Base-by-base conservation (phyloP, 1,140 invertebrate species). In the Aphaenogaster ashmeadi region DNA sequence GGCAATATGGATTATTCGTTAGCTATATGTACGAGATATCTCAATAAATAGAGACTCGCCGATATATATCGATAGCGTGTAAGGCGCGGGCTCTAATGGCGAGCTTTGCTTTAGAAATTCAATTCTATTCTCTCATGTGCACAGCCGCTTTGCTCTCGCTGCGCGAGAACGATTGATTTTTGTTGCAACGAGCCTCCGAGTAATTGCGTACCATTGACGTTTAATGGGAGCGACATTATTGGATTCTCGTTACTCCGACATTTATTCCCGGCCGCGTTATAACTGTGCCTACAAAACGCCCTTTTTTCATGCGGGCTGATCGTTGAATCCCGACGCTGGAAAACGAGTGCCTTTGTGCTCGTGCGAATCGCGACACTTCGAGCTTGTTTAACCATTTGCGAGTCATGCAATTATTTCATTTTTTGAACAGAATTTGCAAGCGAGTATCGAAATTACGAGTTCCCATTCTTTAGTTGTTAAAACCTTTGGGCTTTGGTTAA, bases 151-250 rank as follows among this genome's bases (percentile, higher is more conserved):
- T 38, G 44, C 62, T 80, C 33, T 67, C 44, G 33, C 62, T 33
- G 21, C 67, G 47, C n/a, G 60, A 62, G 74, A 79, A 66, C 60
- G 78, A 83, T 83, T 72, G 79, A 83, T 72, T 72, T 83, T 83
- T 72, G 66, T 67, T 41, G 52, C 80, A 60, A 84, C 54, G 36
- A 79, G 44, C 75, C 62, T 44, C 50, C 74, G 21, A 79, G 75
- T 86, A 86, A 86, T 86, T 79, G 67, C 58, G 27, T 58, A 86
- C 58, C 58, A 50, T 79, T 86, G 74, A 64, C 83, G 83, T 67
- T 79, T 86, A 86, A 86, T 66, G 60, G 83, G 36, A 79, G 47
- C 72, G 83, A 86, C 83, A 86, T 86, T 86, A 86, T 86, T 86
- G 83, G 83, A 86, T 86, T 67, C 83, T 86, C 74, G 74, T 79